Evolutionary conservation across 2,113 vertebrate genomes (phyloP).

Genomic region (Campylomormyrus tamandua): DNA sequence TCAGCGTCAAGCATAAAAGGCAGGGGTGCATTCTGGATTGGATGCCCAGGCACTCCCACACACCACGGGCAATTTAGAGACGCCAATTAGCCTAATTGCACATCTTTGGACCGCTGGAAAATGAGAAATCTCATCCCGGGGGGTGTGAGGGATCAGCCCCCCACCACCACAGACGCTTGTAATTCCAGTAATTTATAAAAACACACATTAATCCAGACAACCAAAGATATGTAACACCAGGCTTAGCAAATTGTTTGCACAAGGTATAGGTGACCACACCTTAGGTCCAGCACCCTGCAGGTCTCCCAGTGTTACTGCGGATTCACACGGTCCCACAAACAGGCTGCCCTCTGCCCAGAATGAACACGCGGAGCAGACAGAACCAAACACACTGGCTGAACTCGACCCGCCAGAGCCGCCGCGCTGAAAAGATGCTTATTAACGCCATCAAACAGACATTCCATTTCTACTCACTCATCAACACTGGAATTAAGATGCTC

Average conservation of each 20-base stretch:
- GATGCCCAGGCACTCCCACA: not conserved
- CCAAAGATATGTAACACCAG: not conserved
- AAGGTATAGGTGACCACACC: not conserved
- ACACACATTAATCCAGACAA: not conserved
- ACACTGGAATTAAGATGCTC: constrained; percentile 31
- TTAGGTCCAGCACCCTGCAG: not conserved
- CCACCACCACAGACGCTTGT: not conserved
- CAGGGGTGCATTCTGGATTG: not conserved
- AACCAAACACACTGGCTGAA: not conserved
- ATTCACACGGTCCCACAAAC: not conserved
- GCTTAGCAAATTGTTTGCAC: not conserved
- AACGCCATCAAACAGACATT: not conserved
- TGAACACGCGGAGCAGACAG: not conserved
- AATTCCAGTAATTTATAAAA: not conserved
- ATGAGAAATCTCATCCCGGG: not conserved
- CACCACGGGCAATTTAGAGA: not conserved
- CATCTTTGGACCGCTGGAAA: not conserved
- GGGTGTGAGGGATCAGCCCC: not conserved
- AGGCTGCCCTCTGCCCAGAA: not conserved
- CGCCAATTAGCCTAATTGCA: not conserved
- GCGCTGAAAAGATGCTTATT: not conserved
- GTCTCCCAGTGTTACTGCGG: not conserved
- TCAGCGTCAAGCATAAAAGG: not conserved
- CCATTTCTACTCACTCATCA: constrained; percentile 9
- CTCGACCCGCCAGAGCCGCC: not conserved